Base-by-base conservation (phyloP, 2,113 vertebrate genomes). In the Chascanopsetta lugubris region DNA sequence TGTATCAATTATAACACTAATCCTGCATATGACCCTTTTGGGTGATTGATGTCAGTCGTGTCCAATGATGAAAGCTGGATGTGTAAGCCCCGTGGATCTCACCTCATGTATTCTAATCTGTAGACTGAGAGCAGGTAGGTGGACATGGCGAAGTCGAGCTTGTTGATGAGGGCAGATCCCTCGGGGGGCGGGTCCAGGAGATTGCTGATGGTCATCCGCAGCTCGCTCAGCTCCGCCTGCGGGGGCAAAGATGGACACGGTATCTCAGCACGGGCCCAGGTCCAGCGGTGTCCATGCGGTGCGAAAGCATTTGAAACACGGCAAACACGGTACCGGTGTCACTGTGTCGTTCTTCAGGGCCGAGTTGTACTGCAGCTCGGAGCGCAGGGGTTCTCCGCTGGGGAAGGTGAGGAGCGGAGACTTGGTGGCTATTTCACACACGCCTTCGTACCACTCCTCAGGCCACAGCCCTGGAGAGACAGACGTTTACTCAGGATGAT, bases 301-400 rank as follows among this genome's bases (percentile, higher is more conserved):
- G 2, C 59, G 27, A 34, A 42, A 29, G 3, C 0, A 4, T 9
- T 13, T 3, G 10, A 18, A 43, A 32, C n/a, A n/a, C n/a, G n/a
- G n/a, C 18, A 6, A 64, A 18, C 11, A 32, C 56, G 86, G 82
- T 90, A 98, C 97, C 22, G 94, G 88, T 1, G 97, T 98, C 46
- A 99, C 96, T 0, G 97, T 99, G 80, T 99, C 97, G 0, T 98
- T 99, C 85, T 98, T 99, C 89, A 99, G 94, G 54, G 97, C 96
- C 0, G 97, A 98, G 87, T 98, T 99, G 84, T 99, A 99, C 76
- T 98, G 97, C 34, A 99, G 94, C 25, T 98, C 96, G 7, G 97
- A 98, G 2, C 96, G 95, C 47, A 99, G 93, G 0, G 97, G 96
- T 64, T 99, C 97, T 75, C 95, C 97, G 77, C 96, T 98, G 49